Evolutionary conservation across 23 tunicate species (phyloP).

Genomic region (Styela clava): DNA sequence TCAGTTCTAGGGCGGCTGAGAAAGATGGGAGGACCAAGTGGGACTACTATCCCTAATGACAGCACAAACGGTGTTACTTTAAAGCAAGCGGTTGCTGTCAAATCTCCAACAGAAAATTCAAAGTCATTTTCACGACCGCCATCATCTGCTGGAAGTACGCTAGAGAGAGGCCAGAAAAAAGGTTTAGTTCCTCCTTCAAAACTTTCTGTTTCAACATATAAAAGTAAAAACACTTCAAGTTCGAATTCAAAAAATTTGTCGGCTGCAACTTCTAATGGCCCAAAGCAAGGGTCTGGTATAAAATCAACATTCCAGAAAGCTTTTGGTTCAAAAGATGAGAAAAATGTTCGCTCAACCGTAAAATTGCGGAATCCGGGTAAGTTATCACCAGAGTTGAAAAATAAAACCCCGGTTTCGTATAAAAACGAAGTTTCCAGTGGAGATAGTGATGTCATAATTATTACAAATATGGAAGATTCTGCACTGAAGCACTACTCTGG

Average conservation of each 20-base stretch:
- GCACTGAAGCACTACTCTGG: not conserved
- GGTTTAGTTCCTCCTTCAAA: conserved; percentile 6
- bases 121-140: not conserved
- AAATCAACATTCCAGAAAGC: conserved; percentile 17
- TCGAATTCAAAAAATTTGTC: not conserved
- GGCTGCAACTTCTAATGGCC: not conserved
- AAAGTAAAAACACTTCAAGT: not conserved
- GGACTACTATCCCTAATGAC: conserved; percentile 21
- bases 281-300: not conserved
- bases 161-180: not conserved
- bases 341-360: not conserved
- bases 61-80: conserved; percentile 6
- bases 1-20: conserved; percentile 69
- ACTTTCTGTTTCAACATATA: not conserved
- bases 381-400: not conserved
- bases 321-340: conserved; percentile 12
- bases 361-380: not conserved
- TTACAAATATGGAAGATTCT: not conserved
- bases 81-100: conserved; percentile 23
- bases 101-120: conserved; percentile 44
- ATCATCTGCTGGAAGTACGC: not conserved
- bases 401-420: not conserved
- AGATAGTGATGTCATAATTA: conserved; percentile 9
- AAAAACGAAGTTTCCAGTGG: not conserved
- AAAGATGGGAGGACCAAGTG: conserved; percentile 41